Conservation (phyloP, 1,140 invertebrate genomes). For the Melitaea cinxia region DNA sequence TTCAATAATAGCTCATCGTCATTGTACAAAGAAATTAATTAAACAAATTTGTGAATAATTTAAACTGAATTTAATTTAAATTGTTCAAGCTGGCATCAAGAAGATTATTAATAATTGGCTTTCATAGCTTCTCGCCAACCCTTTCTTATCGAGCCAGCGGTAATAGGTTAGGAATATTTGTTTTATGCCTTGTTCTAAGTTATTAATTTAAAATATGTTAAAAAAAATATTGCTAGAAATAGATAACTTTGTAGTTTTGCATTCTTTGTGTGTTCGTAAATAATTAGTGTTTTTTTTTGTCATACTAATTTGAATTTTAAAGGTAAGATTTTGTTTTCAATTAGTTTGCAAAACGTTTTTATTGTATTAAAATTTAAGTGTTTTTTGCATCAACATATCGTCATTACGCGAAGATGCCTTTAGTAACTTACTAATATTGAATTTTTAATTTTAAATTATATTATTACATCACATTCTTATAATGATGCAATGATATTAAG, state of each 20-base stretch:
- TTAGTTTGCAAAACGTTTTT: background rate
- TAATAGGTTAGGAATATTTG: slow-evolving; percentile 60
- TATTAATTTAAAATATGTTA: slow-evolving; percentile 38
- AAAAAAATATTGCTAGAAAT: slow-evolving; percentile 15
- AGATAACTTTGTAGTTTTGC: background rate
- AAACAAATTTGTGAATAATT: slow-evolving; percentile 9
- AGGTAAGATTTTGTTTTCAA: slow-evolving; percentile 14
- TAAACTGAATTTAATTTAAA: slow-evolving; percentile 10
- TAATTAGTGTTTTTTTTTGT: slow-evolving; percentile 3
- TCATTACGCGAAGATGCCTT: no score
- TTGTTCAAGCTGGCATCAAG: slow-evolving; percentile 71
- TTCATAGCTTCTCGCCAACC: slow-evolving; percentile 61
- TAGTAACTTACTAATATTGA: no score
- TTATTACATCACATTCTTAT: no score
- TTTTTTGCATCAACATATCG: slow-evolving; percentile 35
- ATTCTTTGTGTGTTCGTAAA: slow-evolving; percentile 3
- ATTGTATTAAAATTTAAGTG: background rate
- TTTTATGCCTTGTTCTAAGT: slow-evolving; percentile 11
- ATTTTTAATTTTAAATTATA: no score
- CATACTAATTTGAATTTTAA: slow-evolving; percentile 1
- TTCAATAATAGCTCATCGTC: slow-evolving; percentile 11
- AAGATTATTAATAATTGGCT: slow-evolving; percentile 58
- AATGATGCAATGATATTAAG: no score
- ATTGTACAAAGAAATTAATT: slow-evolving; percentile 15
- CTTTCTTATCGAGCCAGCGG: slow-evolving; percentile 42